Percentiles rank a stretch among this genome's conserved stretches.
Evolutionary conservation across 2,888 invertebrate genomes (phyloP).

Genomic region (Heliconius hortense): DNA sequence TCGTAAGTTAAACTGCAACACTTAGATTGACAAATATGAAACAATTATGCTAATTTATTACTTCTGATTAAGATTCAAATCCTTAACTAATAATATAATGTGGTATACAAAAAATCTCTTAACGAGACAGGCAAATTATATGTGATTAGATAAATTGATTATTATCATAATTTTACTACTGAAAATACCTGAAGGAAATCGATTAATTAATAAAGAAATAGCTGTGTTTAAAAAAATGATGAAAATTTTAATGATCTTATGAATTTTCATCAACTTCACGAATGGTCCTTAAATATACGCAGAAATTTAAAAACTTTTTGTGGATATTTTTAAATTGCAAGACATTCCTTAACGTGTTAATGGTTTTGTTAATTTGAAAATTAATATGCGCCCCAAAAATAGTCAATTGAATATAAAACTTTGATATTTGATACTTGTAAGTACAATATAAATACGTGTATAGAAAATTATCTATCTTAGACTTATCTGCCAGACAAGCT

Average conservation of each 20-base stretch:
- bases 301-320: no score
- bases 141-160: not conserved
- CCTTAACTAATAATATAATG: not conserved
- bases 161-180: not conserved
- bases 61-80: not conserved
- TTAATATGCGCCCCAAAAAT: not conserved
- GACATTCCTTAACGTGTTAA: not conserved
- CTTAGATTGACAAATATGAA: not conserved
- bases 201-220: not conserved
- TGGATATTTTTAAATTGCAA: not conserved
- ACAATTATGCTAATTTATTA: not conserved
- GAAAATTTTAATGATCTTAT: not conserved
- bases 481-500: no score
- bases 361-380: not conserved
- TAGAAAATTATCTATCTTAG: not conserved
- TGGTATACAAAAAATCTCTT: not conserved
- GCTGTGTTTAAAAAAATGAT: not conserved
- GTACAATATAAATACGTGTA: not conserved
- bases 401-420: not conserved
- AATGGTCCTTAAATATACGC: not conserved
- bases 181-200: not conserved
- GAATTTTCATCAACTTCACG: not conserved
- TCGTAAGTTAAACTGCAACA: not conserved
- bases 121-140: not conserved
- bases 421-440: no score